A percentile compares a stretch with the other conserved stretches of the same genome.
phyloP scores from a whole-genome alignment of 2,888 invertebrate genomes.

The Adela reaumurella region DNA sequence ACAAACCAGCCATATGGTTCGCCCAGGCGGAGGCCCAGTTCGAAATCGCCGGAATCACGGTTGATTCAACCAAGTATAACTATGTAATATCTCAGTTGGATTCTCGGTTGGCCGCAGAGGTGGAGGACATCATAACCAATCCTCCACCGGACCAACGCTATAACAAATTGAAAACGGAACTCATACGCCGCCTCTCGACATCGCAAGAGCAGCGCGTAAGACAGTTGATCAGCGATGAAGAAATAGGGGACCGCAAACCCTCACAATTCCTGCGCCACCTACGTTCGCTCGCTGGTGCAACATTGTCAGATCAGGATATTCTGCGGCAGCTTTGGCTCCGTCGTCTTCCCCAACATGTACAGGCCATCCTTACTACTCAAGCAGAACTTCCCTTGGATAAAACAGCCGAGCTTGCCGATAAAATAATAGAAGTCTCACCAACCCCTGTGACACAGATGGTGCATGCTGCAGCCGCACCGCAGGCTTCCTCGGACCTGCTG shows the following conservation, averaged over 20 bases:
- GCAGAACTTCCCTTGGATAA: constrained; percentile 4
- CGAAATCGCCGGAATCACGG: neutral
- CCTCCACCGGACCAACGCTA: constrained; percentile 7
- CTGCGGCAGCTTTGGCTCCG: constrained; percentile 7
- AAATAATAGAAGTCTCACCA: no score
- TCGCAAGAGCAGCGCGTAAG: constrained; percentile 7
- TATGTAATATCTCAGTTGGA: constrained; percentile 7
- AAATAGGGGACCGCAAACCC: constrained; percentile 9
- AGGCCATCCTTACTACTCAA: constrained; percentile 7
- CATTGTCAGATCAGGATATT: constrained; percentile 3
- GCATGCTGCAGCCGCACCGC: no score
- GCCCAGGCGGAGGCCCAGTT: constrained; percentile 7
- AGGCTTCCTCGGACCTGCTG: no score
- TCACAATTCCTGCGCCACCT: no score
- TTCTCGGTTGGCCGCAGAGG: constrained; percentile 1
- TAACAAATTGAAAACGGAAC: constrained; percentile 6
- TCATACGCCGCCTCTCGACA: constrained; percentile 6
- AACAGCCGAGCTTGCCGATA: no score
- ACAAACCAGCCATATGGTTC: constrained; percentile 7
- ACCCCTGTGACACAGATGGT: no score
- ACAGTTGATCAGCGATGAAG: constrained; percentile 6
- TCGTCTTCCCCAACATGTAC: constrained; percentile 6
- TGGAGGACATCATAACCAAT: constrained; percentile 7
- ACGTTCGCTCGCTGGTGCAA: constrained; percentile 5
- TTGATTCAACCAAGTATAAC: constrained; percentile 6